Evolutionary conservation across 1,140 invertebrate genomes (phyloP).

Genomic region (Leptinotarsa undecemlineata): DNA sequence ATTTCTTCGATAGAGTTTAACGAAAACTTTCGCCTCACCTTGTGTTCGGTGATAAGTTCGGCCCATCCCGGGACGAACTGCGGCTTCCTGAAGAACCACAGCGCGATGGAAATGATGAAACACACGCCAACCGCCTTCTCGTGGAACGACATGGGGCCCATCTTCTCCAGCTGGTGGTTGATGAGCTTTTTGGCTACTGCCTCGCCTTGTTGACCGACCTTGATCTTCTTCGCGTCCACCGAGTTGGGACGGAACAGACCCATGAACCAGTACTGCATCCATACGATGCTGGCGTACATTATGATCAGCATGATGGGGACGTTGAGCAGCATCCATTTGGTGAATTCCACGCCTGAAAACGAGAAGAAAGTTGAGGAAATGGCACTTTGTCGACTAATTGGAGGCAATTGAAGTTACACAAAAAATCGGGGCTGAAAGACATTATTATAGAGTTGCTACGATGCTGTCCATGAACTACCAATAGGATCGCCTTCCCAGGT

Average conservation of each 20-base stretch:
- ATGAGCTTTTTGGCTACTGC: conserved; percentile 69
- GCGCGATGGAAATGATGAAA: conserved; percentile 76
- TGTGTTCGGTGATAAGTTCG: conserved; percentile 60
- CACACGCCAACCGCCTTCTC: conserved; percentile 75
- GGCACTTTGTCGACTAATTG: too few species aligned
- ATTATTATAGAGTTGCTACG: too few species aligned
- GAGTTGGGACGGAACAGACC: conserved; percentile 65
- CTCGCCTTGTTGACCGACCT: conserved; percentile 58
- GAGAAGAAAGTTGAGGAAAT: too few species aligned
- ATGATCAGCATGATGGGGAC: conserved; percentile 73
- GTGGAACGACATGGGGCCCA: conserved; percentile 81
- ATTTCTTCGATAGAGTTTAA: background rate
- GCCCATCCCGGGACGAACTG: conserved; percentile 83
- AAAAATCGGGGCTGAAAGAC: too few species aligned
- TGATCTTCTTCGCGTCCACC: conserved; percentile 47
- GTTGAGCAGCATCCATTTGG: conserved; percentile 73
- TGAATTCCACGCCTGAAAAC: conserved; percentile 71
- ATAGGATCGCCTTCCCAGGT: too few species aligned
- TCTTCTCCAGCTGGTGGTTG: conserved; percentile 70
- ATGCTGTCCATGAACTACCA: too few species aligned
- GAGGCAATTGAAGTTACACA: too few species aligned
- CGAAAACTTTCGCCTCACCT: conserved; percentile 37
- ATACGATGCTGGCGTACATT: conserved; percentile 71
- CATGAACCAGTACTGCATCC: conserved; percentile 75
- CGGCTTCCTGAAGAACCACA: conserved; percentile 89